These are phyloP conservation scores for Clarias macrocephalus DNA, from an alignment of 2,113 vertebrate genomes.

Conservation along the genomic window DNA sequence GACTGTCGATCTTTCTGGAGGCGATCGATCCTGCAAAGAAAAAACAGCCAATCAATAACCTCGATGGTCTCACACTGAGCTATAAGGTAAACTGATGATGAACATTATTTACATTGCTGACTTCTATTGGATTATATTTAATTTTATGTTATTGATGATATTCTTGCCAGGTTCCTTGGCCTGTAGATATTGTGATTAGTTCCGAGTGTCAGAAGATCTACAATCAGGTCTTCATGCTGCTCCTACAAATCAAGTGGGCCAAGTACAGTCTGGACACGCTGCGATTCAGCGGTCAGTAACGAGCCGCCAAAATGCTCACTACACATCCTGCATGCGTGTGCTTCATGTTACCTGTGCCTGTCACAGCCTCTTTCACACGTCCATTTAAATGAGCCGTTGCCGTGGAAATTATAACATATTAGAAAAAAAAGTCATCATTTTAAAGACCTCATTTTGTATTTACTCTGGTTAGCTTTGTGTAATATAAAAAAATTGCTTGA, in stretches of 20 bases:
- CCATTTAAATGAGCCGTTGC: too few species aligned
- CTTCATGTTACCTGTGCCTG: background rate
- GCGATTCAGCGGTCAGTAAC: conserved; percentile 86
- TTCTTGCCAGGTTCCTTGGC: conserved; percentile 90
- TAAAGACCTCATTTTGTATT: too few species aligned
- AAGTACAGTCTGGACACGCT: conserved; percentile 96
- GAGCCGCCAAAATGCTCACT: background rate
- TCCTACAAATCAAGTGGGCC: conserved; percentile 97
- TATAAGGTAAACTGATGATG: conserved; percentile 81
- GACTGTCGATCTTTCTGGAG: conserved; percentile 90
- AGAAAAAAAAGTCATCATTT: too few species aligned
- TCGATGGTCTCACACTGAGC: conserved; percentile 90
- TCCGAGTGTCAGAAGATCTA: conserved; percentile 98
- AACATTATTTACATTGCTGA: background rate
- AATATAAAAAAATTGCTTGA: too few species aligned
- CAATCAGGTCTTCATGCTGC: conserved; percentile 95
- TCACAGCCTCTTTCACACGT: too few species aligned
- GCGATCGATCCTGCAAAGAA: conserved; percentile 85
- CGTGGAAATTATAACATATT: too few species aligned
- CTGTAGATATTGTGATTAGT: conserved; percentile 98
- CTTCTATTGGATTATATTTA: background rate
- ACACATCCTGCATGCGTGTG: background rate
- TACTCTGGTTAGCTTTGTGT: too few species aligned
- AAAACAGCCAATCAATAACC: conserved; percentile 90
- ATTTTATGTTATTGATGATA: background rate